Conservation (phyloP, 2,797 vertebrate species). For the Poeciliopsis infans region DNA sequence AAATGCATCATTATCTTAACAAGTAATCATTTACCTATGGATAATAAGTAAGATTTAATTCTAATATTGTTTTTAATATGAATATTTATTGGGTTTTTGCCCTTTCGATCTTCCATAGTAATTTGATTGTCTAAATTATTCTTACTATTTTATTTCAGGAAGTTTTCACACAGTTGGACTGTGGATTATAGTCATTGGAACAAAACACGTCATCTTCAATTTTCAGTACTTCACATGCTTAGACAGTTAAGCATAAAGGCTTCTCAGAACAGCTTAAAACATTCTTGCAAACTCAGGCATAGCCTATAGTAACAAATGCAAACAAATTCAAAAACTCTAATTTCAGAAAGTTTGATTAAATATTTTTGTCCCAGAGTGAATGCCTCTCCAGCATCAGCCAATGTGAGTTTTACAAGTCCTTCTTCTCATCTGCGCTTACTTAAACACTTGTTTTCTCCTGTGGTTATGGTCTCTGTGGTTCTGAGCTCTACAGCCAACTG, state of each 20-base stretch:
- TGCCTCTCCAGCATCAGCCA: constrained; percentile 43
- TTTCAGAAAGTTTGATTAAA: not conserved
- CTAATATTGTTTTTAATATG: not conserved
- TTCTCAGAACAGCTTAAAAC: not conserved
- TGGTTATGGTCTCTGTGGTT: constrained; percentile 66
- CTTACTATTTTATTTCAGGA: not conserved
- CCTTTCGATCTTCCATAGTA: not conserved
- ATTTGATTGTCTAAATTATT: not conserved
- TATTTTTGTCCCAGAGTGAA: not conserved
- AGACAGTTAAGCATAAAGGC: not conserved
- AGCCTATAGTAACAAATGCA: not conserved
- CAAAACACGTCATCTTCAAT: not conserved
- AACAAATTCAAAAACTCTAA: not conserved
- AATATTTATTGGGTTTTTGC: not conserved
- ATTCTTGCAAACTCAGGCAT: not conserved
- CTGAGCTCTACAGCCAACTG: constrained; percentile 57
- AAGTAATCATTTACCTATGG: not conserved
- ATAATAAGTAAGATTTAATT: not conserved
- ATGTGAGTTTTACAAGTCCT: constrained; percentile 48
- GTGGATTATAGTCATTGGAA: not conserved
- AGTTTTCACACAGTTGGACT: not conserved
- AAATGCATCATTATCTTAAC: too few relatives aligned
- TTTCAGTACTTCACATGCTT: not conserved
- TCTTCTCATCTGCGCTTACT: constrained; percentile 67
- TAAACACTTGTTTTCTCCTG: constrained; percentile 62